phyloP scores from a whole-genome alignment of 2,797 vertebrate genomes.

The Premnoplex brunnescens region DNA sequence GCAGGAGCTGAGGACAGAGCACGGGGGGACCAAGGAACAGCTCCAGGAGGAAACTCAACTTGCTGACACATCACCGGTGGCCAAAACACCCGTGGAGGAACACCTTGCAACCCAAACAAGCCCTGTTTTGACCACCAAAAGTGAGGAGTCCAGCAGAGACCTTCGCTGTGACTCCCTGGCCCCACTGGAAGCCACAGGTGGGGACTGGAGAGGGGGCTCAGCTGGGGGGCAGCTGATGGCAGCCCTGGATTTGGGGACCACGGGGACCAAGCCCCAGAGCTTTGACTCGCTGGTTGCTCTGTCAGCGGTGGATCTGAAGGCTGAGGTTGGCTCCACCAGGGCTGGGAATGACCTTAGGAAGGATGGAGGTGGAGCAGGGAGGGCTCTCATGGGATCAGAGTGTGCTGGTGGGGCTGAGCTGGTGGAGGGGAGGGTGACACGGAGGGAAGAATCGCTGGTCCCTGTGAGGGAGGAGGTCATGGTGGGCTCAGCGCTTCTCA shows the following conservation, averaged over 20 bases:
- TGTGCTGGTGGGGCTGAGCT: background rate
- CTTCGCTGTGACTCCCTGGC: too few species aligned
- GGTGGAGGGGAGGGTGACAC: background rate
- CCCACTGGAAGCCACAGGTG: fast-evolving
- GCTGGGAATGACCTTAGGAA: background rate
- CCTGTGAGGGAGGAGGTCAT: background rate
- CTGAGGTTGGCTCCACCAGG: background rate
- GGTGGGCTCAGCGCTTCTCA: background rate
- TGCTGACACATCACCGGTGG: fast-evolving
- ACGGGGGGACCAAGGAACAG: background rate
- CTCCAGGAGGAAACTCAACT: background rate
- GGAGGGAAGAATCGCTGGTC: background rate
- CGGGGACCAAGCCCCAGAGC: background rate
- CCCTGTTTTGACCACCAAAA: background rate
- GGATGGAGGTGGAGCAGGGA: background rate
- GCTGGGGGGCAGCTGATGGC: background rate
- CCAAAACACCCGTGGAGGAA: fast-evolving
- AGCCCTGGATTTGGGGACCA: background rate
- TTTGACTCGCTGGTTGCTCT: background rate
- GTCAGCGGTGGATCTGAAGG: background rate
- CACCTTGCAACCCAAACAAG: fast-evolving
- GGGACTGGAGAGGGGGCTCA: background rate
- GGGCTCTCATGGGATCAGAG: background rate
- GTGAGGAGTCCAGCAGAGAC: background rate
- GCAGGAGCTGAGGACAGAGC: background rate